Percentiles rank a stretch among this genome's conserved stretches.
Evolutionary conservation across 2,888 invertebrate species (phyloP).

Genomic region (Perithous albicinctus): DNA sequence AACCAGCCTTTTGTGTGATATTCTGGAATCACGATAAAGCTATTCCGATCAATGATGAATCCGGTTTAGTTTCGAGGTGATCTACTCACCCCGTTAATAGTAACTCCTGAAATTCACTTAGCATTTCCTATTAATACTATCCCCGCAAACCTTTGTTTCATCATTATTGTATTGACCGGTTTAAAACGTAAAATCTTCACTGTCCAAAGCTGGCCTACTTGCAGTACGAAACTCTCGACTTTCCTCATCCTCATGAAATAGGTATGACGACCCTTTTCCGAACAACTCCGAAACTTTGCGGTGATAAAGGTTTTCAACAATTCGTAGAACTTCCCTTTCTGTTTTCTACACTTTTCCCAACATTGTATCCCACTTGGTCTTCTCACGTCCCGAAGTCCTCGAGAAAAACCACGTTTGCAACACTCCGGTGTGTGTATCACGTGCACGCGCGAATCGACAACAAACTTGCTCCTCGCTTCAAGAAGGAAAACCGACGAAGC

Average conservation of each 20-base stretch:
- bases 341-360: background rate
- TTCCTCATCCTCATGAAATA: background rate
- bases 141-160: no score
- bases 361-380: background rate
- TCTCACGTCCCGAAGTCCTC: background rate
- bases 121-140: background rate
- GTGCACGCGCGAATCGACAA: background rate
- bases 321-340: no score
- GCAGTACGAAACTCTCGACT: no score
- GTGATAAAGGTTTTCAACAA: background rate
- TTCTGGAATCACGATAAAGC: no score
- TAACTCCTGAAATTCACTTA: background rate
- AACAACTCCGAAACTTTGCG: background rate
- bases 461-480: constrained; percentile 1
- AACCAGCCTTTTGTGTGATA: background rate
- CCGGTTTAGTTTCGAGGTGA: no score
- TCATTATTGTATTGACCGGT: no score
- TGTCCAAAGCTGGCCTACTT: no score
- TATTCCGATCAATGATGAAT: no score
- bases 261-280: background rate
- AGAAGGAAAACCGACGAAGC: background rate
- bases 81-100: background rate
- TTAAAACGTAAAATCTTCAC: no score
- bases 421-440: background rate
- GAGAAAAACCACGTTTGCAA: background rate